Evolutionary conservation across 1,140 invertebrate genomes (phyloP), one percentile per base, ranked within the genome.

Genomic region (Panulirus ornatus): DNA sequence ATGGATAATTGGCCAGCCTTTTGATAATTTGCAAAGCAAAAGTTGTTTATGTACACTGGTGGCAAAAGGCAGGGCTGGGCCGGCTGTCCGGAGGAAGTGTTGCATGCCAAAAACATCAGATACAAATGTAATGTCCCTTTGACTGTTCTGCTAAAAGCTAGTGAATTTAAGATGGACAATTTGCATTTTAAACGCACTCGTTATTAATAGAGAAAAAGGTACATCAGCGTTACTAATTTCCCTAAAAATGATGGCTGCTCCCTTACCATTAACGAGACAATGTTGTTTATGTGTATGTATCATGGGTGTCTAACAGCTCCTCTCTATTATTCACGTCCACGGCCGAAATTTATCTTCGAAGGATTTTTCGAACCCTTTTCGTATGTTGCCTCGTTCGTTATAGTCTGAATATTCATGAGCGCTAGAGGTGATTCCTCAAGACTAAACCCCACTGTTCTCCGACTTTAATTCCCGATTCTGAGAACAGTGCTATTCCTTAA

Each of bases 91-190:
- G 16, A 58, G 51, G 51, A 58, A 58, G 16, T 22, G 16, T 16
- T 19, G 2, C 16, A 19, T 58, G 51, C 9, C 9, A 58, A 58
- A 58, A 58, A 58, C 9, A 58, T 22, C 16, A 58, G n/a, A 19
- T 58, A 58, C 51, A 58, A 19, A 3, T 58, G 11, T 58, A 58
- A 58, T 19, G 51, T 30, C 76, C 19, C 76, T 78, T 51, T 51
- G 76, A 79, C 42, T 79, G 27, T 83, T n/a, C 81, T 40, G 63
- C 58, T 83, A 83, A 83, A 83, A 83, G 81, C 81, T 40, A n/a
- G 81, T 83, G 54, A 66, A 83, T 83, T 54, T 51, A 66, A 83
- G 54, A 83, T 83, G 34, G 81, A 66, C 30, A 38, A 63, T 70
- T 83, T 83, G 54, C 81, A 83, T 83, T 51, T 83, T 83, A 36